phyloP scores from a whole-genome alignment of 2,797 vertebrate genomes.

The Oreonectes daqikongensis region DNA sequence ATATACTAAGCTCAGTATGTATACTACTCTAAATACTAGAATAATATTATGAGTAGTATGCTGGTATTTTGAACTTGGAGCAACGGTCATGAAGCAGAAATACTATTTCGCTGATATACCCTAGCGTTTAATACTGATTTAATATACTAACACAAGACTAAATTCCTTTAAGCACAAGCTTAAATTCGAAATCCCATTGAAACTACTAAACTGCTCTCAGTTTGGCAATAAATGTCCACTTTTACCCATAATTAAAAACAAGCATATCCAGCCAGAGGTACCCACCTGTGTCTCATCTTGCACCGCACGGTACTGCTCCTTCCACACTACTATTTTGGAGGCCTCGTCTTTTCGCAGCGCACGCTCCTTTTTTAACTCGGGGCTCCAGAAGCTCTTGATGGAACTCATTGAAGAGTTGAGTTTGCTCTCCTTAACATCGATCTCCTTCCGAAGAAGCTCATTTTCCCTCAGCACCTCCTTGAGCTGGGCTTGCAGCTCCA shows the following conservation, averaged over 20 bases:
- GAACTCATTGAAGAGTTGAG: constrained; percentile 99
- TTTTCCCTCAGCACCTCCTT: constrained; percentile 97
- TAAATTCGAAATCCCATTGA: constrained; percentile 7
- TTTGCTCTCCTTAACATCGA: constrained; percentile 98
- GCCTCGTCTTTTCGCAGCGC: constrained; percentile 96
- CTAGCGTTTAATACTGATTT: constrained; percentile 6
- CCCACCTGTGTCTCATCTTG: constrained; percentile 98
- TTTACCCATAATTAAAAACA: constrained; percentile 9
- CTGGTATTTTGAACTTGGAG: background rate
- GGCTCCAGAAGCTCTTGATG: constrained; percentile 99
- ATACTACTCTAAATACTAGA: background rate
- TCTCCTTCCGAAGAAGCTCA: constrained; percentile 90
- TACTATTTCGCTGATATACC: background rate
- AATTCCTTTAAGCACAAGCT: constrained; percentile 16
- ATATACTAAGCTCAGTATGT: background rate
- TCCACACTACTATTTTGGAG: constrained; percentile 97
- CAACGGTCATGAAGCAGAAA: background rate
- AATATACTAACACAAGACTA: constrained; percentile 8
- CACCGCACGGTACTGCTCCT: constrained; percentile 94
- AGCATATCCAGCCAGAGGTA: background rate
- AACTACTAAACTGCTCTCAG: constrained; percentile 6
- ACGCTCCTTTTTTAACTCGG: constrained; percentile 97
- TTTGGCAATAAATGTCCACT: constrained; percentile 7
- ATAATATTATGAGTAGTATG: background rate
- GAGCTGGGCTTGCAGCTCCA: constrained; percentile 95